Conservation (phyloP, 2,888 invertebrate genomes). For the Spisula subtruncata region DNA sequence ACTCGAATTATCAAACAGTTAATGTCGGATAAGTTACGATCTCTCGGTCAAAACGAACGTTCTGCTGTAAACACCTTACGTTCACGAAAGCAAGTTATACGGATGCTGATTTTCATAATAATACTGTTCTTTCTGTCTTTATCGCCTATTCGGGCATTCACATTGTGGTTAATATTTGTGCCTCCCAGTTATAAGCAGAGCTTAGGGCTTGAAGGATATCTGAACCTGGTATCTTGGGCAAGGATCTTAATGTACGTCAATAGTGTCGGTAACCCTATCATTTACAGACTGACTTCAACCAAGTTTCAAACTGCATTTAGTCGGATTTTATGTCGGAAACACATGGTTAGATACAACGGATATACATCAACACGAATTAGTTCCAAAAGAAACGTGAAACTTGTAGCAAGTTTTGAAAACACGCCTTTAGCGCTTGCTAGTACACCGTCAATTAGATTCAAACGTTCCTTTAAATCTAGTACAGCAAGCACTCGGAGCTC, state of each 20-base stretch:
- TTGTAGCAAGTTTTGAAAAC: neutral
- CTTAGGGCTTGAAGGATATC: conserved; percentile 94
- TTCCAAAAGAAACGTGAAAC: neutral
- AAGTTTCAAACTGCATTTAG: conserved; percentile 91
- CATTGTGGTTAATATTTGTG: conserved; percentile 94
- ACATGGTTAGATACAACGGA: neutral
- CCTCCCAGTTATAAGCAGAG: conserved; percentile 91
- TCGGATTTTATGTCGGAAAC: conserved; percentile 1
- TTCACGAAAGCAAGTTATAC: conserved; percentile 79
- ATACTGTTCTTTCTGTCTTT: conserved; percentile 96
- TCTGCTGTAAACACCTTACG: conserved; percentile 39
- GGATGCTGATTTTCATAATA: conserved; percentile 80
- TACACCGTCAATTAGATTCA: neutral
- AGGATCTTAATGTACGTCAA: conserved; percentile 94
- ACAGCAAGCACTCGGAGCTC: neutral
- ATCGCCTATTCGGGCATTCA: conserved; percentile 95
- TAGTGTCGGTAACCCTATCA: conserved; percentile 96
- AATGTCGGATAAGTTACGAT: conserved; percentile 48
- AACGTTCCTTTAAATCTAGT: neutral
- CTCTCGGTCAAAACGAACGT: conserved; percentile 43
- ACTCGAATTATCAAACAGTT: conserved; percentile 87
- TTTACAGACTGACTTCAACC: conserved; percentile 97
- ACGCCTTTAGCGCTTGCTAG: neutral
- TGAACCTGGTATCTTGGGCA: conserved; percentile 94
- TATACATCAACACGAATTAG: neutral